These are phyloP conservation scores for Netelia fuscicornis DNA, from an alignment of 2,888 invertebrate genomes.

Conservation along the genomic window DNA sequence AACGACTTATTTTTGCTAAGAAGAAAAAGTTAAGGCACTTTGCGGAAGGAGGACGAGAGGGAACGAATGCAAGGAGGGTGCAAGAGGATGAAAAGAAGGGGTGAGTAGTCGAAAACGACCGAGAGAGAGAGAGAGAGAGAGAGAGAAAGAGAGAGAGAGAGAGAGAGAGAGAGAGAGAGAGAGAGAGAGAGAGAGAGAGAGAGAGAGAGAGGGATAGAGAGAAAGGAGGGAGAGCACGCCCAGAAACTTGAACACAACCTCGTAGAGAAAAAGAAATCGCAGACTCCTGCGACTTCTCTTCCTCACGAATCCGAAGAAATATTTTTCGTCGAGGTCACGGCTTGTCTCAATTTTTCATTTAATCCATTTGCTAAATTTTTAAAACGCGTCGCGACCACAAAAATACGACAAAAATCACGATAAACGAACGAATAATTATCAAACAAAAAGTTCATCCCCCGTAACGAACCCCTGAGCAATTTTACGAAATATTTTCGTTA, in stretches of 20 bases:
- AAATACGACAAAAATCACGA: neutral
- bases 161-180: slow-evolving; percentile 35
- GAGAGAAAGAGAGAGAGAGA: too few relatives aligned
- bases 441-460: neutral
- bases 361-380: neutral
- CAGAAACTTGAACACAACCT: slow-evolving; percentile 58
- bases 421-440: neutral
- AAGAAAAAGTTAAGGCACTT: slow-evolving; percentile 84
- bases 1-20: slow-evolving; percentile 85
- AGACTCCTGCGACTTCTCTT: slow-evolving; percentile 45
- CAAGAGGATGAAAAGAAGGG: slow-evolving; percentile 23
- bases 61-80: slow-evolving; percentile 53
- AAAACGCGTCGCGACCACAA: neutral
- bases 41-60: slow-evolving; percentile 64
- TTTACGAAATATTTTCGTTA: too few relatives aligned
- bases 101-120: slow-evolving; percentile 40
- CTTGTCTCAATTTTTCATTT: neutral
- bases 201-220: slow-evolving; percentile 5
- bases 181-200: slow-evolving; percentile 6
- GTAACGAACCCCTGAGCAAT: neutral
- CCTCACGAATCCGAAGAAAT: slow-evolving; percentile 39
- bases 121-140: slow-evolving; percentile 7
- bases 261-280: slow-evolving; percentile 21
- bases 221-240: slow-evolving; percentile 51
- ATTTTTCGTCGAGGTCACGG: slow-evolving; percentile 34